Percentiles rank a stretch among this genome's conserved stretches.
These are phyloP conservation scores for Hemiprocne comata DNA, from an alignment of 2,113 vertebrate species.

Conservation along the genomic window DNA sequence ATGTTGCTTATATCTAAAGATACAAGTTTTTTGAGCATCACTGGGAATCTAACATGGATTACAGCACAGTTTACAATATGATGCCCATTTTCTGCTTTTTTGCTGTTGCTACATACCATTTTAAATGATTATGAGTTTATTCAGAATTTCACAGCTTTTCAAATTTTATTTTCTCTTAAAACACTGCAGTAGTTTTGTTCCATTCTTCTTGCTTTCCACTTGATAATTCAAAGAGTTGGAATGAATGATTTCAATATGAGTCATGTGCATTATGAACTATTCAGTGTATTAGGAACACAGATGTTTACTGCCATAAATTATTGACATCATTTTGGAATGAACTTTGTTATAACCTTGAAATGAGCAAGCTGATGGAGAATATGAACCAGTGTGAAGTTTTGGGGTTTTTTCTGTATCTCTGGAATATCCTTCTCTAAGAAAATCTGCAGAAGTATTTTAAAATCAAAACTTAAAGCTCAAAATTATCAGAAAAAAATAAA, in stretches of 20 bases:
- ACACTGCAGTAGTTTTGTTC: not conserved
- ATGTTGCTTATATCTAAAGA: not conserved
- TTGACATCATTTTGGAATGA: constrained; percentile 45
- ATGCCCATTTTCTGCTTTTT: not conserved
- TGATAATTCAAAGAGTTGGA: constrained; percentile 30
- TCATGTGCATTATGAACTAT: constrained; percentile 35
- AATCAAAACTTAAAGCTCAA: not conserved
- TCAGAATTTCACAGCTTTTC: not conserved
- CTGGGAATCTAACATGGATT: not conserved
- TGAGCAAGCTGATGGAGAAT: not conserved
- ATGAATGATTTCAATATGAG: constrained; percentile 41
- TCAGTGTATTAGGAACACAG: constrained; percentile 44
- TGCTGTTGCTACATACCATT: not conserved
- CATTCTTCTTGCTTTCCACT: constrained; percentile 16
- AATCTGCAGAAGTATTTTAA: not conserved
- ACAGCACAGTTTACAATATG: not conserved
- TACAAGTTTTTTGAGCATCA: not conserved
- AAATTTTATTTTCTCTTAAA: constrained; percentile 8
- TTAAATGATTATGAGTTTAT: not conserved
- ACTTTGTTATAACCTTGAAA: constrained; percentile 22
- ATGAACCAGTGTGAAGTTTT: not conserved
- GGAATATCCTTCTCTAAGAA: not conserved
- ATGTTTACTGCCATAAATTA: constrained; percentile 54
- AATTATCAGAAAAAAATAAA: not conserved
- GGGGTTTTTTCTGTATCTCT: not conserved